Base-by-base conservation (phyloP, 2,888 invertebrate genomes). In the Dilophus febrilis region DNA sequence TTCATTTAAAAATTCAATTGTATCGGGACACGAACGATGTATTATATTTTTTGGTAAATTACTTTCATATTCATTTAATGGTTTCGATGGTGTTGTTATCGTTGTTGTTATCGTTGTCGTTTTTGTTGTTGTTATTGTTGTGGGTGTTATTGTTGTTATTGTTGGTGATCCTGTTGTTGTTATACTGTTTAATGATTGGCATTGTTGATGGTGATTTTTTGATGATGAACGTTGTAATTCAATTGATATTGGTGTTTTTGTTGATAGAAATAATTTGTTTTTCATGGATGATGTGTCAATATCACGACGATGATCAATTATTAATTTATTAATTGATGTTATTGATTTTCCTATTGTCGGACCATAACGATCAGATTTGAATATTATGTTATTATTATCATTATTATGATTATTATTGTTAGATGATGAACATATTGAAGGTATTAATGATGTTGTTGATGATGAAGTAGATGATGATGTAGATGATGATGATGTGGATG, bases 1-100 rank as follows among this genome's bases (percentile, higher is more conserved):
- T 38, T 62, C 60, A 41, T 47, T 55, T 3, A 62, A 43, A 37
- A 61, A 61, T 27, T 54, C 50, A 11, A 58, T 53, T 2, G 59
- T 47, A 41, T 61, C 56, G 1, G 58, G 59, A 37, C 59, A 55
- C 1, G 52, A 51, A 22, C 22, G 22, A 6, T 22, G 22, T 6
- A 6, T 4, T 22, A 6, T 4, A 6, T 4, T 6, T 22, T 6
- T 22, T 22, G 4, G 22, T 8, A 6, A 8, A 6, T 22, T 4
- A 6, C 8, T 4, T 22, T 22, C 22, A 4, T 22, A 8, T 4
- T 51, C 54, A 26, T 48, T 49, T 26, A 10, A 44, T 26, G 31
- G 18, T 3, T 14, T 48, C 46, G 40, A 51, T 42, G 40, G 46
- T 14, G 51, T 52, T 17, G 51, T 53, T 13, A 51, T 49, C 13